Conservation (phyloP, 2,888 invertebrate species). For the Anaspis maculata region DNA sequence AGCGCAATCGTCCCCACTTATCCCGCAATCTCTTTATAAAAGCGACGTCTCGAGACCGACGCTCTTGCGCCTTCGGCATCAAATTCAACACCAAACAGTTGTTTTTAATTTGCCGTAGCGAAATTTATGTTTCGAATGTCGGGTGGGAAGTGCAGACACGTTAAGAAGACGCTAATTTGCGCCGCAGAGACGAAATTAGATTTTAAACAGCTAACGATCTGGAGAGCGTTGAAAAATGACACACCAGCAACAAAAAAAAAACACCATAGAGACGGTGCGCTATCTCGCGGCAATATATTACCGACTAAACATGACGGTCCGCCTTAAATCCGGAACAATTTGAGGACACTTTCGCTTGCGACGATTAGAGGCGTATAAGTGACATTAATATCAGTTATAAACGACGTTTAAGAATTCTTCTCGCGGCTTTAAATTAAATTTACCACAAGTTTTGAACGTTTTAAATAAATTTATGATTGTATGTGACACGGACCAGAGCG, state of each 20-base stretch:
- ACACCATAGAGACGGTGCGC: no score
- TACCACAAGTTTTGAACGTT: conserved; percentile 12
- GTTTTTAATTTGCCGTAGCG: conserved; percentile 43
- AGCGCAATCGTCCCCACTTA: no score
- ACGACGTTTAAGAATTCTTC: conserved; percentile 34
- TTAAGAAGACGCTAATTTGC: conserved; percentile 42
- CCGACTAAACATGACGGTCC: conserved; percentile 22
- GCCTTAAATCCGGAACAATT: conserved; percentile 23
- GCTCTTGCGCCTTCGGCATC: no score
- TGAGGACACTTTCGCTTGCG: conserved; percentile 25
- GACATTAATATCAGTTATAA: conserved; percentile 40
- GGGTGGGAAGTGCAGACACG: conserved; percentile 39
- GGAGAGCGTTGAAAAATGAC: conserved; percentile 40
- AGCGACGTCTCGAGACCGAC: no score
- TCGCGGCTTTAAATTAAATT: conserved; percentile 27
- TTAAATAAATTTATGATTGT: conserved; percentile 26
- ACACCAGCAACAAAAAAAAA: conserved; percentile 29
- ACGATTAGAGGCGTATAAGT: conserved; percentile 34
- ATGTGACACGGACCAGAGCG: conserved; percentile 17
- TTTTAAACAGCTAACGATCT: conserved; percentile 44
- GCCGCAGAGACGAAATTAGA: conserved; percentile 42
- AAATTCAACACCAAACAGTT: conserved; percentile 39
- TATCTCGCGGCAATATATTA: conserved; percentile 32
- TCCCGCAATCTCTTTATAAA: no score
- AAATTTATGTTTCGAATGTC: conserved; percentile 37